Evolutionary conservation across 1,140 invertebrate genomes (phyloP), one percentile per base, ranked within the genome.

Genomic region (Drosophila simulans): DNA sequence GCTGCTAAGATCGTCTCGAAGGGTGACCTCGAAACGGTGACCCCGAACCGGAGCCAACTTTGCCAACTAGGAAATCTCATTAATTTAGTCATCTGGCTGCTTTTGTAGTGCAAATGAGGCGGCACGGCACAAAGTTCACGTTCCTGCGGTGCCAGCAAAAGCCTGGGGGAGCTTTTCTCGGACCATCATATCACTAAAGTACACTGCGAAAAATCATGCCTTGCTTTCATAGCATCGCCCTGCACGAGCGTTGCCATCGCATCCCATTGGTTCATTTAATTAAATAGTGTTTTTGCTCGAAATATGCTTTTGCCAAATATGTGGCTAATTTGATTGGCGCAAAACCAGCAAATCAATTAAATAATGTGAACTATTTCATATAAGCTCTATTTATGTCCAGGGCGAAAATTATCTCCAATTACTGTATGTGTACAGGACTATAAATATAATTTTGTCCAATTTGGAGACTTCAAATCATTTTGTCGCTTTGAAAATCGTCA

Each of bases 121-220:
- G 81, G 78, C 81, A 83, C 80, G 70, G 78, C 63, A 59, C 82
- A 85, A 77, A 85, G 73, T 86, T 85, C 80, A 85, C 73, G 77
- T 52, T 77, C 62, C 79, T 68, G 68, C 65, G 66, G 66, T 70
- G 66, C 66, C 49, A 27, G 25, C 25, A 62, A 78, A 78, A 37
- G 55, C 79, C 65, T 64, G 40, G 63, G 79, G 79, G 80, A 83
- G 63, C 70, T 57, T 73, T 65, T 35, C 52, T 13, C 54, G 31
- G 17, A 39, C 59, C 37, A 39, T 59, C 59, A 54, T 57, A 43
- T 65, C 64, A 71, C 69, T 60, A 37, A 39, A 72, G 22, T 46
- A 17, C 48, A 51, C 48, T 27, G 22, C 22, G 27, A n/a, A 4
- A 46, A 48, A 48, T 34, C 25, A 20, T 3, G 1, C 15, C 8